Evolutionary conservation across 2,797 vertebrate species (phyloP).

Genomic region (Aplochiton taeniatus): DNA sequence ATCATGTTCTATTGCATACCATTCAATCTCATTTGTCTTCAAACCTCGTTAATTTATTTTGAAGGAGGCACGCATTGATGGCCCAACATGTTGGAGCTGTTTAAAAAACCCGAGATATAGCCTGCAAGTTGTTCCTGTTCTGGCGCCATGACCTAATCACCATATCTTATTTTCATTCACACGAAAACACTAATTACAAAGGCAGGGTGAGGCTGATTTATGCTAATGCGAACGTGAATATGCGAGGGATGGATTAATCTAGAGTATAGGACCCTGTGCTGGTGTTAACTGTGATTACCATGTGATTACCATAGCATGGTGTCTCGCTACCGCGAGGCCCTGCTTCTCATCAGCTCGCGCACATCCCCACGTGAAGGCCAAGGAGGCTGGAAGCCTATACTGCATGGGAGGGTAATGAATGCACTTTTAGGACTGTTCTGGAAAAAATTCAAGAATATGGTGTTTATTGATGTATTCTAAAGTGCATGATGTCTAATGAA

Average conservation of each 20-base stretch:
- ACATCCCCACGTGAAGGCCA: constrained; percentile 50
- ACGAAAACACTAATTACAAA: constrained; percentile 80
- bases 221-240: constrained; percentile 79
- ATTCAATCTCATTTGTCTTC: constrained; percentile 65
- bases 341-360: constrained; percentile 50
- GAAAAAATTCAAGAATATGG: too few species aligned
- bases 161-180: constrained; percentile 80
- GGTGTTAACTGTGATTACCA: constrained; percentile 80
- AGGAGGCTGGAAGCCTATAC: constrained; percentile 58
- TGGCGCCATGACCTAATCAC: constrained; percentile 76
- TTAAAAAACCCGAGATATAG: constrained; percentile 56
- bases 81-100: constrained; percentile 60
- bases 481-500: too few species aligned
- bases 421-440: too few species aligned
- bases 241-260: constrained; percentile 76
- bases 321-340: constrained; percentile 65
- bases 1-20: constrained; percentile 26
- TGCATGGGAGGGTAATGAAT: constrained; percentile 49
- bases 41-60: constrained; percentile 66
- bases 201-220: constrained; percentile 78
- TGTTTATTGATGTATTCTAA: too few species aligned
- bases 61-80: constrained; percentile 67
- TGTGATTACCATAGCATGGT: constrained; percentile 76
- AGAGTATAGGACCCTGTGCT: constrained; percentile 74
- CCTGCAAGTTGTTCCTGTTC: constrained; percentile 74